phyloP scores from a whole-genome alignment of 2,113 vertebrate species.

The Amphilophus citrinellus region DNA sequence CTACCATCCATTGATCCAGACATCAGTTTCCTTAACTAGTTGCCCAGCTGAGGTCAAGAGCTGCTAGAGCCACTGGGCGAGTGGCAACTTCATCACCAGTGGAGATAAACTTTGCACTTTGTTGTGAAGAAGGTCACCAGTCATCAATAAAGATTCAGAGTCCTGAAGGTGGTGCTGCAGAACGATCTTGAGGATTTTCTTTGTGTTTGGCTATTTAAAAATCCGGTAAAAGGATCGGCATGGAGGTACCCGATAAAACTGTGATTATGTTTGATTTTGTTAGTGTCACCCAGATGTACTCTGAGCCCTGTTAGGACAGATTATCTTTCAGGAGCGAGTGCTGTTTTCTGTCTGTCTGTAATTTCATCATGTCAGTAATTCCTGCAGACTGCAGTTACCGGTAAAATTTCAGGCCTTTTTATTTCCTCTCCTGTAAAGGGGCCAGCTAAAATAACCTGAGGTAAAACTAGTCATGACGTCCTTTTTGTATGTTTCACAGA shows the following conservation, averaged over 20 bases:
- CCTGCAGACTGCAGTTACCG: constrained; percentile 11
- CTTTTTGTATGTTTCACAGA: constrained; percentile 37
- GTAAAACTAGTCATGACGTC: constrained; percentile 27
- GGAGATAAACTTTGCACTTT: too few relatives aligned
- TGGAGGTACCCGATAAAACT: not conserved
- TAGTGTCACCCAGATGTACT: not conserved
- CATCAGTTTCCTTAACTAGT: not conserved
- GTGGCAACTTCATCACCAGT: too few relatives aligned
- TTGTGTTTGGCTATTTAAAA: not conserved
- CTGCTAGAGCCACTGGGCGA: too few relatives aligned
- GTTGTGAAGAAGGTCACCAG: too few relatives aligned
- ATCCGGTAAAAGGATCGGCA: not conserved
- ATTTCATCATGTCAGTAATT: constrained; percentile 39
- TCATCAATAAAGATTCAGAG: not conserved
- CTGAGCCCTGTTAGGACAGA: not conserved
- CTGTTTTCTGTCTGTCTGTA: constrained; percentile 21
- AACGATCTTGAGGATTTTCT: not conserved
- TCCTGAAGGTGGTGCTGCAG: not conserved
- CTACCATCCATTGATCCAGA: not conserved
- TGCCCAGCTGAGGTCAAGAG: too few relatives aligned
- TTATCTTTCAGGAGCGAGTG: constrained; percentile 12
- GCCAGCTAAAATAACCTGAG: constrained; percentile 37
- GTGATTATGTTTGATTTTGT: not conserved
- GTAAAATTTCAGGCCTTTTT: not conserved
- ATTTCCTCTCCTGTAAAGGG: constrained; percentile 12